Evolutionary conservation across 2,888 invertebrate genomes (phyloP), one percentile per base, ranked within the genome.

Genomic region (Germaria angustata): DNA sequence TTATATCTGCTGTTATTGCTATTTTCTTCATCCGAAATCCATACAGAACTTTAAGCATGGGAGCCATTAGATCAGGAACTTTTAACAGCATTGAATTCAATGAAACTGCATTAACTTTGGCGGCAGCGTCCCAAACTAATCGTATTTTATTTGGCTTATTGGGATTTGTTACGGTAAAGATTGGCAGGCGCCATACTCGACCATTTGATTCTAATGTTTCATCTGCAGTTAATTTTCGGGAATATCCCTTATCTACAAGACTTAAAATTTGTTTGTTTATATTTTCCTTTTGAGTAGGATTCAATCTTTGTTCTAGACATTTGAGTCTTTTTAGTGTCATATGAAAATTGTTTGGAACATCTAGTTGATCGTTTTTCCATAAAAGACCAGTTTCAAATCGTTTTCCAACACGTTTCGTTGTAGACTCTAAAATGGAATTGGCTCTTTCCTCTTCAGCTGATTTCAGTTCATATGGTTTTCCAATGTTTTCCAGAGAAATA

Each of bases 101-200:
- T 28, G 28, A 28, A 5, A 28, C 28, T 5, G 4, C 28, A 3
- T 22, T 41, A 6, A 61, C n/a, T n/a, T n/a, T n/a, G n/a, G n/a
- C n/a, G n/a, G n/a, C n/a, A n/a, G n/a, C n/a, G n/a, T n/a, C n/a
- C n/a, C n/a, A n/a, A n/a, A n/a, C n/a, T n/a, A n/a, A n/a, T n/a
- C n/a, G n/a, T n/a, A n/a, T n/a, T n/a, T n/a, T n/a, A n/a, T n/a
- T n/a, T n/a, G n/a, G n/a, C n/a, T n/a, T n/a, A n/a, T n/a, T n/a
- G n/a, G n/a, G n/a, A n/a, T n/a, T n/a, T n/a, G n/a, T n/a, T n/a
- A n/a, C 39, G n/a, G 20, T 20, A n/a, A 61, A 61, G 4, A 61
- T 61, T 61, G 24, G 44, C 3, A 41, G 24, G 17, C 41, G 44
- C 61, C 61, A 61, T 22, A 39, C n/a, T n/a, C n/a, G n/a, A n/a